Conservation (phyloP, 2,113 vertebrate genomes). For the Amblyornis subalaris region DNA sequence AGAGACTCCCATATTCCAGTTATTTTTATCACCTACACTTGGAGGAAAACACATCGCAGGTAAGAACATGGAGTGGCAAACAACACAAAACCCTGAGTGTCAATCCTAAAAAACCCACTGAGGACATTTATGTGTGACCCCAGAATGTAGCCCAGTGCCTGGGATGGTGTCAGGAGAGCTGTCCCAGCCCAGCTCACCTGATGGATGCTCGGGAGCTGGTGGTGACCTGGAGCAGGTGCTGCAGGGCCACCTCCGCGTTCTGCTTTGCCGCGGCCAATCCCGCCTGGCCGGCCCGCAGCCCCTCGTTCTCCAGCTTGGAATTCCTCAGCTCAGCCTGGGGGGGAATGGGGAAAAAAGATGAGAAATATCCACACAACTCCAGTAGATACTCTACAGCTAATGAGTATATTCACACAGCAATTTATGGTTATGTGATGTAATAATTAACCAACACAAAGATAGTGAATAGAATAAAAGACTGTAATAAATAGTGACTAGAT, state of each 20-base stretch:
- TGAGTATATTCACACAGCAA: accelerated
- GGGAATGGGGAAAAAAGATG: accelerated
- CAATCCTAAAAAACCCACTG: neutral
- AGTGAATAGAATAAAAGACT: accelerated
- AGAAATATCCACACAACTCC: neutral
- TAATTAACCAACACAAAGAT: neutral
- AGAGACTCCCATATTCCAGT: neutral
- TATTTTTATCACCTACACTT: neutral
- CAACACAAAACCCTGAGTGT: neutral
- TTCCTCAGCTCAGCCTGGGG: slow-evolving; percentile 73
- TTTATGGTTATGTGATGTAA: neutral
- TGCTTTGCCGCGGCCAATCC: slow-evolving; percentile 74
- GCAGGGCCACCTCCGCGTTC: slow-evolving; percentile 80
- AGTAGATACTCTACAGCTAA: accelerated
- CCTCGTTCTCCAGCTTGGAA: slow-evolving; percentile 69
- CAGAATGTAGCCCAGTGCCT: accelerated
- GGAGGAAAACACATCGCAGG: accelerated
- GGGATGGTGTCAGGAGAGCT: accelerated
- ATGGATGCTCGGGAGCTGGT: slow-evolving; percentile 73
- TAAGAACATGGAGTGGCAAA: accelerated
- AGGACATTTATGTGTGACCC: accelerated
- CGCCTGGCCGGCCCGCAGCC: slow-evolving; percentile 70
- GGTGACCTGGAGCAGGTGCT: slow-evolving; percentile 76
- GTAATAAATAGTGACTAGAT: neutral
- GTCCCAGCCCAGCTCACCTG: slow-evolving; percentile 64